A percentile compares a stretch with the other conserved stretches of the same genome.
Conservation (phyloP, 2,113 vertebrate genomes). For the Scalopus aquaticus region DNA sequence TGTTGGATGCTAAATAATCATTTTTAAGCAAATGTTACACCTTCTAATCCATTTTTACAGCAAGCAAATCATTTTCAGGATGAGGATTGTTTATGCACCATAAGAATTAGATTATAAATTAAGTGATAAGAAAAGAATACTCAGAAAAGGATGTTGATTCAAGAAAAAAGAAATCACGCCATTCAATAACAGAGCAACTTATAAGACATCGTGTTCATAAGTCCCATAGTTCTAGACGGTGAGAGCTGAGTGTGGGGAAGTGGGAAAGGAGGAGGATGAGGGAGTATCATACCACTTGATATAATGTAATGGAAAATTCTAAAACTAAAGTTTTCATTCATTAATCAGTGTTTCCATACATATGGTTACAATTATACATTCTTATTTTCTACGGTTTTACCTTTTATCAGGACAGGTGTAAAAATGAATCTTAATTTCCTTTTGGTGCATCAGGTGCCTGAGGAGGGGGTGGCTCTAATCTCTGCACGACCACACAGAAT, state of each 20-base stretch:
- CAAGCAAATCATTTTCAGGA: not conserved
- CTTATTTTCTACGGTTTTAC: not conserved
- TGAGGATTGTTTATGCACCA: slow-evolving; percentile 69
- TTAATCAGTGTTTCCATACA: not conserved
- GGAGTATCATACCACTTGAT: not conserved
- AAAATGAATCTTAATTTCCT: not conserved
- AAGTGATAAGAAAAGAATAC: slow-evolving; percentile 73
- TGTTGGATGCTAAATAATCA: not conserved
- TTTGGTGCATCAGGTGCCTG: not conserved
- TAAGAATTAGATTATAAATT: slow-evolving; percentile 77
- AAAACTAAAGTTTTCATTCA: not conserved
- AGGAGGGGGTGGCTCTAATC: not conserved
- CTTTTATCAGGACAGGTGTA: not conserved
- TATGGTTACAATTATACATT: not conserved
- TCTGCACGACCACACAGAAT: fast-evolving
- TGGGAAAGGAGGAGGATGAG: not conserved
- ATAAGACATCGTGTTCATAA: not conserved
- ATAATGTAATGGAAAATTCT: not conserved
- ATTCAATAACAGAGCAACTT: not conserved
- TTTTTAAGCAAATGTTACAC: not conserved
- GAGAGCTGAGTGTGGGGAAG: not conserved
- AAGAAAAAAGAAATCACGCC: slow-evolving; percentile 16
- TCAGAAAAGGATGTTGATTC: slow-evolving; percentile 52
- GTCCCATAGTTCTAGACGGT: not conserved
- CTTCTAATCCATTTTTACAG: not conserved